Percentiles rank a stretch among this genome's conserved stretches.
Evolutionary conservation across 2,888 invertebrate genomes (phyloP).

Genomic region (Eumerus sabulonum): DNA sequence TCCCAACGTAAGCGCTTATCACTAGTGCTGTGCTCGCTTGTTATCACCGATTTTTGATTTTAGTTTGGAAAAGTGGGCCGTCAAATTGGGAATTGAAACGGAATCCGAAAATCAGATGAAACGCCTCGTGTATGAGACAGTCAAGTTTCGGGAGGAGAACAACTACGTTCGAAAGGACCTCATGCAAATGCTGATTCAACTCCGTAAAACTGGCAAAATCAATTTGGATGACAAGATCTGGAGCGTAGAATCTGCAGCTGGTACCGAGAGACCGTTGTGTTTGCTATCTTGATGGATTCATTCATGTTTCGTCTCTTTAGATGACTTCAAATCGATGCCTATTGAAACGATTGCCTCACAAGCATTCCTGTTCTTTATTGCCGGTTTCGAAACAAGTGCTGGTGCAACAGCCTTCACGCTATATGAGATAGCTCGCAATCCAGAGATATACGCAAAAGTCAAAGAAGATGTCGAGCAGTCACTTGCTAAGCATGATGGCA

Average conservation of each 20-base stretch:
- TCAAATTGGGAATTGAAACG: slow-evolving; percentile 69
- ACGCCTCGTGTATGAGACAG: slow-evolving; percentile 76
- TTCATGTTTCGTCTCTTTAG: slow-evolving; percentile 43
- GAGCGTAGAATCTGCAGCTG: slow-evolving; percentile 73
- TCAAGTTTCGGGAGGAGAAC: slow-evolving; percentile 78
- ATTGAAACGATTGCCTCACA: slow-evolving; percentile 77
- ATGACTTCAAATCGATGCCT: slow-evolving; percentile 74
- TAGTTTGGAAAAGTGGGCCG: slow-evolving; percentile 71
- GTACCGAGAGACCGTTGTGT: no score
- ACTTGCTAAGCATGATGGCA: slow-evolving; percentile 73
- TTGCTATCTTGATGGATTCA: no score
- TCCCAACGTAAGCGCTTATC: slow-evolving; percentile 73
- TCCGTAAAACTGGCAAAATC: slow-evolving; percentile 78
- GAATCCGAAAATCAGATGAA: slow-evolving; percentile 39
- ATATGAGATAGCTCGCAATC: slow-evolving; percentile 78
- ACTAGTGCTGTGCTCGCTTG: no score
- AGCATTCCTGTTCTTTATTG: slow-evolving; percentile 78
- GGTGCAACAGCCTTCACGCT: slow-evolving; percentile 77
- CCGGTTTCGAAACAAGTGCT: slow-evolving; percentile 79
- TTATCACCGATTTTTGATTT: no score
- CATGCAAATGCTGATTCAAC: slow-evolving; percentile 79
- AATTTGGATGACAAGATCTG: slow-evolving; percentile 74
- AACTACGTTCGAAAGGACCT: slow-evolving; percentile 79
- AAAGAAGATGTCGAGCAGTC: slow-evolving; percentile 76
- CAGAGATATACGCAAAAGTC: slow-evolving; percentile 75